A percentile compares a stretch with the other conserved stretches of the same genome.
Conservation (phyloP, 1,140 invertebrate species). For the Nymphalis io region DNA sequence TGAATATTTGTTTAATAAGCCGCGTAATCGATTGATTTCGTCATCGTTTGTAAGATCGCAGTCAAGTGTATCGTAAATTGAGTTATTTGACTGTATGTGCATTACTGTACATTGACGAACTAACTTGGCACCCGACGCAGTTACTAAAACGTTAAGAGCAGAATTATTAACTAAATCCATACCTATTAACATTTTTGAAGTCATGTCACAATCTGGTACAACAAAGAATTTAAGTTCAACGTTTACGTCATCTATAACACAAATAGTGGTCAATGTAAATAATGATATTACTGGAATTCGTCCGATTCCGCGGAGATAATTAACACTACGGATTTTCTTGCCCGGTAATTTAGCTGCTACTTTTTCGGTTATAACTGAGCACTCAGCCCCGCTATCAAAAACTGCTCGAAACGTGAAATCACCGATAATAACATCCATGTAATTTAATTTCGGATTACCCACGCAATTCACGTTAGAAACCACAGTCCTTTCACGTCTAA, state of each 20-base stretch:
- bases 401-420: constrained; percentile 15
- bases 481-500: constrained; percentile 22
- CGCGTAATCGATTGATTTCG: constrained; percentile 23
- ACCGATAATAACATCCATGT: constrained; percentile 34
- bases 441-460: constrained; percentile 21
- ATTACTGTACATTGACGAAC: constrained; percentile 24
- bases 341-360: constrained; percentile 39
- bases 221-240: constrained; percentile 43
- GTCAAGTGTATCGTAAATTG: constrained; percentile 27
- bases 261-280: constrained; percentile 31
- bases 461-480: constrained; percentile 41
- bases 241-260: constrained; percentile 37
- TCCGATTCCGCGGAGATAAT: constrained; percentile 38
- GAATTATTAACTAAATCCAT: constrained; percentile 35
- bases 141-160: too few relatives aligned
- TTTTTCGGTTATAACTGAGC: constrained; percentile 41
- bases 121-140: constrained; percentile 32
- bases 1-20: constrained; percentile 29
- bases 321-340: constrained; percentile 12
- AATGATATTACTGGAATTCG: constrained; percentile 35
- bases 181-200: constrained; percentile 40
- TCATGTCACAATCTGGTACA: constrained; percentile 43
- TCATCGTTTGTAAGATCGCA: constrained; percentile 32
- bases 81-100: constrained; percentile 22
- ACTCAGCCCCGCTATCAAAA: constrained; percentile 47